These are phyloP conservation scores for Sciaenops ocellatus DNA, from an alignment of 2,797 vertebrate species.

Conservation along the genomic window DNA sequence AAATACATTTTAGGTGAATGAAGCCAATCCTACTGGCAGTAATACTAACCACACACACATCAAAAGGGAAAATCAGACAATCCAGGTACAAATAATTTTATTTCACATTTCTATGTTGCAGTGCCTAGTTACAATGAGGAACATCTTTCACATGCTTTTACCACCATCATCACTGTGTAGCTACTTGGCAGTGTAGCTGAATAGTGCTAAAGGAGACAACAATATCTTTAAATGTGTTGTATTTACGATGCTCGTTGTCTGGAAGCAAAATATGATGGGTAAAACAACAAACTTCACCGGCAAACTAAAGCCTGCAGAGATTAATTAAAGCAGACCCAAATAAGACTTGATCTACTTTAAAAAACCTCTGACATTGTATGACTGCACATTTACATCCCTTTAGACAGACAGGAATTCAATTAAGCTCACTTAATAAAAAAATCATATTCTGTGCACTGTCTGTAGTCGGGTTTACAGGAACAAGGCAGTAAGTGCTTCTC, in stretches of 20 bases:
- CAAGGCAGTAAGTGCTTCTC: slow-evolving; percentile 21
- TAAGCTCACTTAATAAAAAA: slow-evolving; percentile 26
- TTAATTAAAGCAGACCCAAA: slow-evolving; percentile 16
- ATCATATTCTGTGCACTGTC: slow-evolving; percentile 3
- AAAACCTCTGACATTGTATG: neutral
- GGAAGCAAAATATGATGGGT: neutral
- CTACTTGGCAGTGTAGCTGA: slow-evolving; percentile 6
- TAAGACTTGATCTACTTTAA: slow-evolving; percentile 3
- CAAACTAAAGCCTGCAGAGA: slow-evolving; percentile 1
- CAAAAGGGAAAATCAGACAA: neutral
- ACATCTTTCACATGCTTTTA: slow-evolving; percentile 6
- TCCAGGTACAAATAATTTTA: slow-evolving; percentile 50
- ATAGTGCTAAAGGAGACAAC: slow-evolving; percentile 9
- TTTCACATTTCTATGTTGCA: slow-evolving; percentile 50
- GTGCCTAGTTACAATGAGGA: slow-evolving; percentile 42
- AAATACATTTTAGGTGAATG: neutral
- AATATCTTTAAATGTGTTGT: neutral
- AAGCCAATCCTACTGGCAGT: neutral
- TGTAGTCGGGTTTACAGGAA: slow-evolving; percentile 3
- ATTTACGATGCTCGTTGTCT: neutral
- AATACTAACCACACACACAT: neutral
- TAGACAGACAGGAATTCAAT: slow-evolving; percentile 9
- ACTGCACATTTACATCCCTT: slow-evolving; percentile 28
- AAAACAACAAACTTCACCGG: neutral
- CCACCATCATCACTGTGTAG: slow-evolving; percentile 3